Evolutionary conservation across 2,113 vertebrate genomes (phyloP).

Genomic region (Gymnarchus niloticus): DNA sequence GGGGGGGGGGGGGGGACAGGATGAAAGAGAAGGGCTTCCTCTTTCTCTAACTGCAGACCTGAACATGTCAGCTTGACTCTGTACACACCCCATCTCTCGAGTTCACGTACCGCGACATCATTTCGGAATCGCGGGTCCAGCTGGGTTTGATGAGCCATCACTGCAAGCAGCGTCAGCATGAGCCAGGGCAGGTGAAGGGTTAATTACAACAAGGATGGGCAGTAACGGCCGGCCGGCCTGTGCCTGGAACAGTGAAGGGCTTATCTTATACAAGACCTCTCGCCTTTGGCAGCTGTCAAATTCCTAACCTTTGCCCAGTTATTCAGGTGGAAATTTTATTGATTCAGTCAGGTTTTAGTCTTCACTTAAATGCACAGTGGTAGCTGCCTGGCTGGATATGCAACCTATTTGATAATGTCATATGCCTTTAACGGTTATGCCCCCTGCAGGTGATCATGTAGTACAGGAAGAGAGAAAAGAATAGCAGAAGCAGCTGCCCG

Average conservation of each 20-base stretch:
- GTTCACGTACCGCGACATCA: background rate
- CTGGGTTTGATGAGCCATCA: background rate
- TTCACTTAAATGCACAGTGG: background rate
- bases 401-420: background rate
- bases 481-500: background rate
- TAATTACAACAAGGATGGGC: background rate
- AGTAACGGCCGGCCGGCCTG: background rate
- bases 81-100: too few relatives aligned
- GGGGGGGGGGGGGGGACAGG: background rate
- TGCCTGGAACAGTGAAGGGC: background rate
- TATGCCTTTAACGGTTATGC: background rate
- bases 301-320: background rate
- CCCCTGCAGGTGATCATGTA: background rate
- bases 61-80: background rate
- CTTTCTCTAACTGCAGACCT: background rate
- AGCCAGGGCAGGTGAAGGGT: background rate
- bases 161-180: background rate
- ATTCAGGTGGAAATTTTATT: background rate
- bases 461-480: background rate
- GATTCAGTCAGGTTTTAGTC: background rate
- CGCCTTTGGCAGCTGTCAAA: background rate
- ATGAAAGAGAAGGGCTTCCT: background rate
- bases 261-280: background rate
- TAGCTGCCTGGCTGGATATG: background rate
- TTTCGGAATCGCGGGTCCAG: background rate